Base-by-base conservation (phyloP, 2,797 vertebrate genomes). In the Molothrus aeneus region DNA sequence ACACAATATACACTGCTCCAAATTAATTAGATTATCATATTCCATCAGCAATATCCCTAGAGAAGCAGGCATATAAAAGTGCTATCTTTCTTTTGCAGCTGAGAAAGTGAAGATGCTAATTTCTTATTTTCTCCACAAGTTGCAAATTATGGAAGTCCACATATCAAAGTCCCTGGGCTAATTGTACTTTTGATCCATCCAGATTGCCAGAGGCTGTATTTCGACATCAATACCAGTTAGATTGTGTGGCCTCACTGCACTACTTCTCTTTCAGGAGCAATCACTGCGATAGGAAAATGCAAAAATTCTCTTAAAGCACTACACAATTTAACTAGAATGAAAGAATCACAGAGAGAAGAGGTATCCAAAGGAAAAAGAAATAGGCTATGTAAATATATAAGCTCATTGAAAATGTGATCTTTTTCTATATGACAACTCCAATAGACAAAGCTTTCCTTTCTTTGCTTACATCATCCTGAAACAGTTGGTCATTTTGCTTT, bases 111-210 rank as follows among this genome's bases (percentile, higher is more conserved):
- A 71, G 71, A 66, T 80, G n/a, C 47, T 72, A 4, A 73, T 80
- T 81, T 89, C 43, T 79, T 20, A n/a, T 91, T 89, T 93, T 91
- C 66, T 93, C 31, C 34, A 80, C 28, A 59, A 93, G 47, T 60
- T 85, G 40, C 43, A 85, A 85, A 80, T 93, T 87, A 64, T 78
- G n/a, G 43, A 42, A 79, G 59, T 63, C 47, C n/a, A 40, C 81
- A 68, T 83, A 88, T 86, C 25, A 38, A 48, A 77, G 73, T 93
- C 63, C 57, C 77, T 88, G 18, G 61, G 34, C 59, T 94, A 92
- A 88, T 90, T 86, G 65, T 81, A 68, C 63, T 92, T 94, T 84
- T 93, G 71, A 90, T 95, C 53, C 32, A 54, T 75, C 86, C 47
- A 86, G 42, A 68, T 88, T 85, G 75, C 85, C 85, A 82, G 32